Evolutionary conservation across 2,113 vertebrate genomes (phyloP), one percentile per base, ranked within the genome.

Genomic region (Blennius ocellaris): DNA sequence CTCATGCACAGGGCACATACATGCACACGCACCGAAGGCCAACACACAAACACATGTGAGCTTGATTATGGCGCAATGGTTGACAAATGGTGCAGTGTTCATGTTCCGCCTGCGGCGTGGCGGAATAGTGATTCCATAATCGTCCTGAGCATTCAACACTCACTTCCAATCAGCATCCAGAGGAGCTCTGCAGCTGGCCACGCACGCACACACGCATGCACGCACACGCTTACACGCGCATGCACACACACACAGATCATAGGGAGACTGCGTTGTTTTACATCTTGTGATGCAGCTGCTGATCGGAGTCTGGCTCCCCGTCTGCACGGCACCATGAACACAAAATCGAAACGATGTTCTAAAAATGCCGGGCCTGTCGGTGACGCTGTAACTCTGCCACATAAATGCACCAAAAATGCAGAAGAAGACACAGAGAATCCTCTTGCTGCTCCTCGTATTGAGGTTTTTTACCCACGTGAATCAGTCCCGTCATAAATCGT

Each of bases 81-180:
- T 91, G 88, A 89, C 88, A 92, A 93, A 91, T 90, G 84, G 85
- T 82, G 78, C 15, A 8, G 81, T 83, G 89, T 83, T 90, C 85
- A 88, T 92, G 87, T 90, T 90, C 85, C 88, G 92, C 90, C 92
- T 85, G 85, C 58, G 81, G 90, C 87, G 52, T 54, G 76, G 84
- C 47, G n/a, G 14, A 55, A 85, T 92, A 92, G 92, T 92, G 90
- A 92, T 90, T 85, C 89, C 85, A 76, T 92, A 90, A 90, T 92
- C 92, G 92, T 91, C 86, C 86, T 73, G 86, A 87, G 76, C 82
- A 74, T 80, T 89, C 83, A 84, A 86, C 80, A 78, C 80, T 92
- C 90, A 86, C 87, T 91, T 92, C 86, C 83, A 92, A 92, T 91
- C 90, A 90, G 81, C 86, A 86, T 91, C 85, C 80, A 79, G 78